A percentile compares a stretch with the other conserved stretches of the same genome.
Evolutionary conservation across 2,113 vertebrate genomes (phyloP).

Genomic region (Vombatus ursinus): DNA sequence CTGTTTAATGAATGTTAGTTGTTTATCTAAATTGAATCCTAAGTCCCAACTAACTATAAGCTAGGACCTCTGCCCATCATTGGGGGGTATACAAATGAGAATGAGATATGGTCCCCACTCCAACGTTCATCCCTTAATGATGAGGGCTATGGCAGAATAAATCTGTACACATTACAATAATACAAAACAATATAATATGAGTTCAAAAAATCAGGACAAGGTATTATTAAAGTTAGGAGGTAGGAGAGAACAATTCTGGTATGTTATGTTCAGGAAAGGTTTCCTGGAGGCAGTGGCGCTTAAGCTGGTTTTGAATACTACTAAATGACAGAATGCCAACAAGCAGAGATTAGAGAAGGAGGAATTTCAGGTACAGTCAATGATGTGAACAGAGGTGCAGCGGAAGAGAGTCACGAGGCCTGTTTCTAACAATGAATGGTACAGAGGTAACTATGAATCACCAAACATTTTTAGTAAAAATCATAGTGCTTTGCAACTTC

Average conservation of each 20-base stretch:
- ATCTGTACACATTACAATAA: neutral
- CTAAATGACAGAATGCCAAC: neutral
- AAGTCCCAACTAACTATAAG: neutral
- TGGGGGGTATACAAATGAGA: neutral
- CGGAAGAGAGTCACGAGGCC: neutral
- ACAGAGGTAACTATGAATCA: neutral
- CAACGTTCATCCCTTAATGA: neutral
- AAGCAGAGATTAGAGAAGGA: neutral
- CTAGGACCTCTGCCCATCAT: neutral
- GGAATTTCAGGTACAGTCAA: neutral
- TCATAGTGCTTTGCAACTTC: neutral
- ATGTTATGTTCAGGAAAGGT: neutral
- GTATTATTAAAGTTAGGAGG: neutral
- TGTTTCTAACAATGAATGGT: neutral
- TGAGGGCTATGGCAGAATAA: neutral
- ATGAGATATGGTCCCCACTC: neutral
- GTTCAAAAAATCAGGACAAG: neutral
- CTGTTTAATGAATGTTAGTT: neutral
- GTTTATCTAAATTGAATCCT: neutral
- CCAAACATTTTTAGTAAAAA: neutral
- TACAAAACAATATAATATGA: fast-evolving
- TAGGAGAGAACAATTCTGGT: neutral
- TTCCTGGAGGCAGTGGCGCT: neutral
- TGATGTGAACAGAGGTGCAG: neutral
- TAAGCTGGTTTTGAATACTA: neutral